These are phyloP conservation scores for Baryphthengus martii DNA, from an alignment of 2,113 vertebrate genomes.

Conservation along the genomic window DNA sequence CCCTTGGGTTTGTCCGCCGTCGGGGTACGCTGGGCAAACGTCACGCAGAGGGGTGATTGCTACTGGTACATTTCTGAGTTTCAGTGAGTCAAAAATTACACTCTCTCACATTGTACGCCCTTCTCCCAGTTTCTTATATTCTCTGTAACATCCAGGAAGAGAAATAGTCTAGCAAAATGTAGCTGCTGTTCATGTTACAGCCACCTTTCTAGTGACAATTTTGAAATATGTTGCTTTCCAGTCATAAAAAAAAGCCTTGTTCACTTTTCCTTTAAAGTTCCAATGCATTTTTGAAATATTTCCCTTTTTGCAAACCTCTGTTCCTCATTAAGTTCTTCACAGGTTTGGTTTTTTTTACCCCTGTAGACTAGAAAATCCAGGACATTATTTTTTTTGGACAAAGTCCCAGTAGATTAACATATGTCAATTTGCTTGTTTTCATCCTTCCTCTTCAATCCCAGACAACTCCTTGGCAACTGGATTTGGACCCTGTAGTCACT, in stretches of 20 bases:
- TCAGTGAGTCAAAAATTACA: not conserved
- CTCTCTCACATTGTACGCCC: rapidly evolving
- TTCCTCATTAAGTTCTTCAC: not conserved
- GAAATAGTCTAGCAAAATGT: not conserved
- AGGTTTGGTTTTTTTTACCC: not conserved
- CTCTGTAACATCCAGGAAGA: not conserved
- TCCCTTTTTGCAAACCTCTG: not conserved
- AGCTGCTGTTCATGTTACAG: not conserved
- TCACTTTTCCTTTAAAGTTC: not conserved
- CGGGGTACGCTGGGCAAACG: not conserved
- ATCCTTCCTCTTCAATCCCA: not conserved
- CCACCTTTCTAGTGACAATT: not conserved
- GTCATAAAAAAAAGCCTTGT: not conserved
- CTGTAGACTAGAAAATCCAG: not conserved
- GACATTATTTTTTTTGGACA: not conserved
- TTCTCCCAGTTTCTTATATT: not conserved
- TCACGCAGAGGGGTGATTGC: not conserved
- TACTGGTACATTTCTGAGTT: not conserved
- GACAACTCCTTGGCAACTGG: too few relatives aligned
- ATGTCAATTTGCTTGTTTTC: not conserved
- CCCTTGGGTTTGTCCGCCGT: not conserved
- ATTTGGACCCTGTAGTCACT: not conserved
- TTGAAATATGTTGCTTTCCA: not conserved
- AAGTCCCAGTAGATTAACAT: not conserved
- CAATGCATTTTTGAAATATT: not conserved